Base-by-base conservation (phyloP, 2,888 invertebrate genomes). In the Mimachlamys varia region DNA sequence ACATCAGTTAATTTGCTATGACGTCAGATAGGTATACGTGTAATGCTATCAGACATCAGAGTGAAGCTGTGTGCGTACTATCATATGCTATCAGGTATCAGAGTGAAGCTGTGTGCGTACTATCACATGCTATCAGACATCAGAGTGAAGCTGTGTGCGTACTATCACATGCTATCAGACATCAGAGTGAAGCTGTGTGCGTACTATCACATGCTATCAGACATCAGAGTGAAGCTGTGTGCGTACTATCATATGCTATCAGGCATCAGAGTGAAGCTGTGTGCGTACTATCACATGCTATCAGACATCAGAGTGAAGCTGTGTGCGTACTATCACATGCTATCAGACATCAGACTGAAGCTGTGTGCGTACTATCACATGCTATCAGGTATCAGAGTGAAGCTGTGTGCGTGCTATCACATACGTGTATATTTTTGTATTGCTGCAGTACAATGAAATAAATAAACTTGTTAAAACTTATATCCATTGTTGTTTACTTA, bases 371-470 rank as follows among this genome's bases (percentile, higher is more conserved):
- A 76, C 76, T 76, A 76, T 15, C 76, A 76, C n/a, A 27, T 13
- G 3, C 76, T 33, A 10, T 76, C 76, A 2, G 76, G 33, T 12
- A 33, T 76, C 27, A 10, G 76, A n/a, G n/a, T n/a, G n/a, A n/a
- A n/a, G n/a, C n/a, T n/a, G n/a, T 13, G 27, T 76, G 27, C n/a
- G n/a, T n/a, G n/a, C 76, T 76, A 76, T 15, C 76, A 76, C n/a
- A n/a, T n/a, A n/a, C 22, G 33, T 76, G 76, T 76, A 76, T 76
- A 76, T 76, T 76, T 76, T 76, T 76, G 76, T 76, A 76, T 76
- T 76, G 76, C 76, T 76, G 33, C 33, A 76, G 19, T 76, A 76
- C 76, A 27, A 76, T 76, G 33, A 12, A 27, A 76, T 2, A 33
- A 76, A 76, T 76, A 76, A 76, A 76, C 10, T 76, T 76, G 76